Evolutionary conservation across 2,797 vertebrate species (phyloP).

Genomic region (Carcharodon carcharias): DNA sequence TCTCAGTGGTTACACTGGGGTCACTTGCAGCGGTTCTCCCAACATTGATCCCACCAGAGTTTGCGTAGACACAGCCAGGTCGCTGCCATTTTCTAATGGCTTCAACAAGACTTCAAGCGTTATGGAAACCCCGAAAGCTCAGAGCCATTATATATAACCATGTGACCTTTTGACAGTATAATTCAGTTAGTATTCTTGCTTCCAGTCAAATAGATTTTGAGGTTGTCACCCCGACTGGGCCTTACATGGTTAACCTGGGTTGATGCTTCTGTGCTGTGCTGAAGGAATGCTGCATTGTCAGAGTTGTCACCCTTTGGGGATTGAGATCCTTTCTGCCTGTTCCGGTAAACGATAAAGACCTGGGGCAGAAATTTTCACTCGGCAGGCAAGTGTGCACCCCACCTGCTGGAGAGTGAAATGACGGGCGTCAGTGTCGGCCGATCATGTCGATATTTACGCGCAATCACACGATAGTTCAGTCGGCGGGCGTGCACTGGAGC

Average conservation of each 20-base stretch:
- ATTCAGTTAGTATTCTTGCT: neutral
- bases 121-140: neutral
- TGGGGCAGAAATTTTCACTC: no score
- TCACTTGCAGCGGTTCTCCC: neutral
- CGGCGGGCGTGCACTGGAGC: no score
- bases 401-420: no score
- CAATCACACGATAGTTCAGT: no score
- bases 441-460: no score
- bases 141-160: neutral
- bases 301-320: neutral
- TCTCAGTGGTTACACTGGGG: neutral
- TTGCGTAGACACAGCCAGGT: neutral
- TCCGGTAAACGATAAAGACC: neutral
- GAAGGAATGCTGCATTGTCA: neutral
- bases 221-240: neutral
- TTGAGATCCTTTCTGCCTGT: neutral
- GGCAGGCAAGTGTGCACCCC: no score
- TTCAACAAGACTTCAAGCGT: neutral
- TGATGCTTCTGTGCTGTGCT: no score
- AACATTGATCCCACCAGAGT: neutral
- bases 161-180: neutral
- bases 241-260: neutral
- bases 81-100: neutral
- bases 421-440: no score
- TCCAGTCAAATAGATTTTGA: neutral